Evolutionary conservation across 2,797 vertebrate genomes (phyloP).

Genomic region (Luscinia luscinia): DNA sequence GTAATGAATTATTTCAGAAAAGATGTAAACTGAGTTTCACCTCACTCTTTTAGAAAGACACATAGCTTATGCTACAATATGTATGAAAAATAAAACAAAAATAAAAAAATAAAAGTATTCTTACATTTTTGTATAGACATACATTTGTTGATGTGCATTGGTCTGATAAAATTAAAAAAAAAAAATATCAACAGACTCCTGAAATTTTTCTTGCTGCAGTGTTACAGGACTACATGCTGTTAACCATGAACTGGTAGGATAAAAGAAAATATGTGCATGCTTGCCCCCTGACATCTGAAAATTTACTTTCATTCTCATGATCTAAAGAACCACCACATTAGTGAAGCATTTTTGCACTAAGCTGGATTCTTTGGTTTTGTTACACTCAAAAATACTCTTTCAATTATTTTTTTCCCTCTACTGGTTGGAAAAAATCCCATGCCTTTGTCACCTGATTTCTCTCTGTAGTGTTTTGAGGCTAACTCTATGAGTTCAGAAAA

Average conservation of each 20-base stretch:
- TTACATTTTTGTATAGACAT: not conserved
- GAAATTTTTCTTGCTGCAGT: not conserved
- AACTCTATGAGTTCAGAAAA: not conserved
- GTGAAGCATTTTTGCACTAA: not conserved
- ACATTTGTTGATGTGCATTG: not conserved
- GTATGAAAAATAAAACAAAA: not conserved
- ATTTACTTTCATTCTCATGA: not conserved
- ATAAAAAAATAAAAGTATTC: not conserved
- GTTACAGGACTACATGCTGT: not conserved
- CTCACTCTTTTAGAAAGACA: not conserved
- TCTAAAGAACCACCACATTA: not conserved
- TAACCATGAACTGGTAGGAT: not conserved
- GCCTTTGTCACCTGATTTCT: not conserved
- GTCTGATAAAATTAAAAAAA: not conserved
- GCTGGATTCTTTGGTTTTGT: not conserved
- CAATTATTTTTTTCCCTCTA: not conserved
- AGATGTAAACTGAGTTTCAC: not conserved
- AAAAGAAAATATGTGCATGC: not conserved
- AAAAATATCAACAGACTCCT: not conserved
- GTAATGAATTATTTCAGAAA: conserved; percentile 19
- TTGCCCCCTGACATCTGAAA: not conserved
- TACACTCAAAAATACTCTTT: not conserved
- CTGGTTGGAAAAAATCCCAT: not conserved
- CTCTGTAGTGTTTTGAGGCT: not conserved
- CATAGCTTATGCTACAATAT: not conserved